Conservation (phyloP, 2,797 vertebrate species). For the Huso huso region DNA sequence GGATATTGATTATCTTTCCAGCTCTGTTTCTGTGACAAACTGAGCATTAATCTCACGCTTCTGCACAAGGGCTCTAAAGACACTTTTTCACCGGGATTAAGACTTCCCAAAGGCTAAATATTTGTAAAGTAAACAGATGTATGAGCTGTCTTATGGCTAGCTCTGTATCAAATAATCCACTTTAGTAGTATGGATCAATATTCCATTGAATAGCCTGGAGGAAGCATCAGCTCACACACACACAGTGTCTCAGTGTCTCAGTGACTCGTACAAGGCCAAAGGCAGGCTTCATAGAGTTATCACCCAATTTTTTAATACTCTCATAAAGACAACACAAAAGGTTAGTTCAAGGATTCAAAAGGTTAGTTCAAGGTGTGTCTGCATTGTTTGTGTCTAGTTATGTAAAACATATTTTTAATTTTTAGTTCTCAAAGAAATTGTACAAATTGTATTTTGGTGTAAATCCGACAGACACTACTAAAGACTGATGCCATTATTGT, state of each 20-base stretch:
- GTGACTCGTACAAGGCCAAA: slow-evolving; percentile 3
- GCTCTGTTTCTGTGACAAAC: slow-evolving; percentile 71
- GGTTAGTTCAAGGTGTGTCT: too few relatives aligned
- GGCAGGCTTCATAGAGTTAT: neutral
- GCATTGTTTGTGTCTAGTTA: too few relatives aligned
- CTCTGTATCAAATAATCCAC: slow-evolving; percentile 63
- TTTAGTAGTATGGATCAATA: slow-evolving; percentile 67
- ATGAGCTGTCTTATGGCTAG: slow-evolving; percentile 38
- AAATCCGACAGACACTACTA: too few relatives aligned
- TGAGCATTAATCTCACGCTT: slow-evolving; percentile 64
- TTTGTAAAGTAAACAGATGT: slow-evolving; percentile 36
- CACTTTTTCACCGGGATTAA: slow-evolving; percentile 47
- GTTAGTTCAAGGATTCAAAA: too few relatives aligned
- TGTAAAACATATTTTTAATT: too few relatives aligned
- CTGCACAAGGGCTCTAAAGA: slow-evolving; percentile 39
- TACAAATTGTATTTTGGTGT: too few relatives aligned
- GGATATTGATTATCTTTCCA: slow-evolving; percentile 79
- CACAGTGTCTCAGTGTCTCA: neutral
- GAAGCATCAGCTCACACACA: slow-evolving; percentile 35
- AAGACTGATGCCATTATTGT: too few relatives aligned
- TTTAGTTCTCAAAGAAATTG: too few relatives aligned
- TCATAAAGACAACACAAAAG: too few relatives aligned
- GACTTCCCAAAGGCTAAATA: slow-evolving; percentile 37
- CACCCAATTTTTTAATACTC: too few relatives aligned
- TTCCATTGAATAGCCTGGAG: slow-evolving; percentile 55